Conservation (phyloP, 2,888 invertebrate genomes). For the Diaphora mendica region DNA sequence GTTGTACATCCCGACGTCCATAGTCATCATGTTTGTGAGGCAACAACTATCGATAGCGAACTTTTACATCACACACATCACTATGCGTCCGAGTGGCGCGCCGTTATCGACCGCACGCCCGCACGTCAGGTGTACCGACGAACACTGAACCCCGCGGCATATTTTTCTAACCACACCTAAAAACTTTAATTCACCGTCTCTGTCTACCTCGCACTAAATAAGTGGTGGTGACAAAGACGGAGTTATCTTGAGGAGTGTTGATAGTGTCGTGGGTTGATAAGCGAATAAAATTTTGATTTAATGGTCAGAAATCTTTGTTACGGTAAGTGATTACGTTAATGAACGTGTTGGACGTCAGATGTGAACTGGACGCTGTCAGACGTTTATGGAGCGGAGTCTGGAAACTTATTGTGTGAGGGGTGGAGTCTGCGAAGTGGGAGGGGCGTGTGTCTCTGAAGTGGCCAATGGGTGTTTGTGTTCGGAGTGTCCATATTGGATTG, state of each 20-base stretch:
- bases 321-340: slow-evolving; percentile 55
- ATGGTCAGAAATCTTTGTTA: slow-evolving; percentile 58
- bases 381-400: slow-evolving; percentile 68
- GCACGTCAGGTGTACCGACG: slow-evolving; percentile 76
- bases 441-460: slow-evolving; percentile 31
- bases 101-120: slow-evolving; percentile 73
- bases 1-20: slow-evolving; percentile 93
- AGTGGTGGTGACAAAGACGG: slow-evolving; percentile 62
- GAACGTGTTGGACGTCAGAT: slow-evolving; percentile 63
- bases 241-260: slow-evolving; percentile 61
- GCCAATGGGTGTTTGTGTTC: slow-evolving; percentile 64
- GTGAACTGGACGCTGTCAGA: slow-evolving; percentile 67
- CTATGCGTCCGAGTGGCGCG: slow-evolving; percentile 66
- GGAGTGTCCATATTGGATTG: slow-evolving; percentile 73
- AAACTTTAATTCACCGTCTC: slow-evolving; percentile 66
- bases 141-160: slow-evolving; percentile 72
- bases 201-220: slow-evolving; percentile 56
- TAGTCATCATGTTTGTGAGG: slow-evolving; percentile 90
- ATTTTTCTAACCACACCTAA: slow-evolving; percentile 78
- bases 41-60: slow-evolving; percentile 72
- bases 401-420: slow-evolving; percentile 77
- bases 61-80: slow-evolving; percentile 80
- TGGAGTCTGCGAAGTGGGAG: slow-evolving; percentile 69
- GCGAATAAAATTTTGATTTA: slow-evolving; percentile 66
- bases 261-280: slow-evolving; percentile 70